Evolutionary conservation across 1,140 invertebrate genomes (phyloP), one percentile per base, ranked within the genome.

Genomic region (Pectinophora gossypiella): DNA sequence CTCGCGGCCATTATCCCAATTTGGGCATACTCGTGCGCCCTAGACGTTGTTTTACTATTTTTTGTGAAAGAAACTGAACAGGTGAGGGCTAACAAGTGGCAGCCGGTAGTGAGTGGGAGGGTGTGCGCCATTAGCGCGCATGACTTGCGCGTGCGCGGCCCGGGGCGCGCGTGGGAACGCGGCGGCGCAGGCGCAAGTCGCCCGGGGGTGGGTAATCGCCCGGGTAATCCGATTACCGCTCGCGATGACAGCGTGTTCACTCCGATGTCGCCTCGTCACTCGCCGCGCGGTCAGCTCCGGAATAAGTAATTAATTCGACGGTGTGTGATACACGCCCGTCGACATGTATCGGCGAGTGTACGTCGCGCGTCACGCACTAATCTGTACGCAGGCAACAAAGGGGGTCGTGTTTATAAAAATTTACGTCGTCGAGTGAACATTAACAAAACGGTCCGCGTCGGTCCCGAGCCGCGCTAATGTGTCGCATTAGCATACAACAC

Each of bases 41-140:
- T 32, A 32, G 27, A 9, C 9, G 27, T 32, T 2, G n/a, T n/a
- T n/a, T n/a, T n/a, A n/a, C 9, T 9, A 12, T 32, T 32, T 32
- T 32, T 32, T 32, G 27, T 32, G 27, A 32, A n/a, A 32, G 9
- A 32, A 32, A 32, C 27, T 12, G 44, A 15, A 23, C 13, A 19
- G 21, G 13, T 35, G 27, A 35, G 36, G 13, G 13, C 16, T 40
- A 40, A 40, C 36, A 40, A 40, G 36, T 40, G 36, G 36, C 36
- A 18, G 36, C 36, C 36, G 36, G 36, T 40, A 15, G 36, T 40
- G 36, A 15, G 36, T 40, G 36, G 36, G 36, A 40, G 36, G 36
- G 36, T 40, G 23, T 43, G 38, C 48, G 36, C 54, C 62, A 69
- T 74, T 74, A 74, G 51, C 43, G 61, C 61, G 68, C 66, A 65